These are phyloP conservation scores for Camelus bactrianus DNA, from an alignment of 2,113 vertebrate species.

Conservation along the genomic window DNA sequence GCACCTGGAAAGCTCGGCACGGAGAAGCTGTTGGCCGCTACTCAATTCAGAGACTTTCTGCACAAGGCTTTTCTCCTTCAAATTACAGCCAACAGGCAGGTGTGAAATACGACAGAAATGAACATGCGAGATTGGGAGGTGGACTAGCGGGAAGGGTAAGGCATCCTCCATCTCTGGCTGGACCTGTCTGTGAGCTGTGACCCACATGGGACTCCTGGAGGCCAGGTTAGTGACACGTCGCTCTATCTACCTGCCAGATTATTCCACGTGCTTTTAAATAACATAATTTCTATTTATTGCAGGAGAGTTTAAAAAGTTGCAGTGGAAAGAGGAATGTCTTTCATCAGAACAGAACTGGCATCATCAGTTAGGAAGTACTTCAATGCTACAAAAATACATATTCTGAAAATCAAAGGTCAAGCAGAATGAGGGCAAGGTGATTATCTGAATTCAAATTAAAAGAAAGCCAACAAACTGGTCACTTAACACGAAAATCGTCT, in stretches of 20 bases:
- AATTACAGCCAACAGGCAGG: background rate
- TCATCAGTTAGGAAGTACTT: slow-evolving; percentile 62
- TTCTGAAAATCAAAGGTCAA: slow-evolving; percentile 59
- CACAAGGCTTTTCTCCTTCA: background rate
- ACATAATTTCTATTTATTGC: slow-evolving; percentile 67
- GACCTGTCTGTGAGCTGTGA: slow-evolving; percentile 18
- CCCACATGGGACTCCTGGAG: slow-evolving; percentile 47
- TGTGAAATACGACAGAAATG: background rate
- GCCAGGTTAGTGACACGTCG: slow-evolving; percentile 62
- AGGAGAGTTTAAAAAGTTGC: slow-evolving; percentile 54
- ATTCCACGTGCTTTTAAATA: slow-evolving; percentile 70
- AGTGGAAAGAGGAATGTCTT: slow-evolving; percentile 11
- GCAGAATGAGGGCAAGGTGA: slow-evolving; percentile 20
- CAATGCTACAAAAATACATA: slow-evolving; percentile 45
- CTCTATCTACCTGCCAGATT: slow-evolving; percentile 60
- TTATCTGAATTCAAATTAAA: slow-evolving; percentile 39
- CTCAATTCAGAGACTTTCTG: background rate
- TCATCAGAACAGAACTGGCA: slow-evolving; percentile 29
- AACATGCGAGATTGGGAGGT: background rate
- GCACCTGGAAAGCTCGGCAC: rapidly evolving
- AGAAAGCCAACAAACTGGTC: slow-evolving; percentile 42
- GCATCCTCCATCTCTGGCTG: background rate
- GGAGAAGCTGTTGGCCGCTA: background rate
- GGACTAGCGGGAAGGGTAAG: background rate
- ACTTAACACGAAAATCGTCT: slow-evolving; percentile 46